Base-by-base conservation (phyloP, 2,797 vertebrate genomes). In the Streptopelia turtur region DNA sequence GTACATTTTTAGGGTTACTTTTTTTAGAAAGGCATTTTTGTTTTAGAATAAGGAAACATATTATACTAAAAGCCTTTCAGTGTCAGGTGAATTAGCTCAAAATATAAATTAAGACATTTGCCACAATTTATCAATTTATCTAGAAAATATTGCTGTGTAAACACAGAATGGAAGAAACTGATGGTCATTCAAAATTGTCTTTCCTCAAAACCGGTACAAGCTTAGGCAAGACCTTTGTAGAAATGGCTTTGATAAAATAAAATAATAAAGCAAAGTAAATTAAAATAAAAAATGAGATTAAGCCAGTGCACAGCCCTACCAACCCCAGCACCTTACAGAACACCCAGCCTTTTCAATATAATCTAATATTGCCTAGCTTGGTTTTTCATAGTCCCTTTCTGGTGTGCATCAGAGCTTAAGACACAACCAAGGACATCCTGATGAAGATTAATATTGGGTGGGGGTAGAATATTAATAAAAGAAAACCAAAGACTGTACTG, bases 371-470 rank as follows among this genome's bases (percentile, higher is more conserved):
- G 30, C 21, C 30, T 45, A 69, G 2, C 37, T 78, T 4, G 8
- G 45, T 31, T 56, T 84, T 78, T 76, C 37, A 43, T n/a, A 69
- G n/a, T 10, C 11, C 10, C 55, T 76, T 79, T 61, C 52, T 72
- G 47, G 25, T 82, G 14, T n/a, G 16, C 39, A 76, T 27, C 49
- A 50, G 24, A 87, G 33, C 28, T 59, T 76, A 66, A 75, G 57
- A 79, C 59, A 57, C 25, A 61, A 23, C 23, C 55, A 84, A 84
- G 74, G 77, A 82, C 61, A 82, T 24, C 31, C 12, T 91, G 81
- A 87, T 68, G 71, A 75, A 72, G 45, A 91, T 84, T 78, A 93
- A 79, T 68, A 78, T 24, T 14, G 56, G 47, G 33, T n/a, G 17
- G 7, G 17, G 13, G 16, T 3, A 39, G 56, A 71, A 60, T 65